Conservation (phyloP, 2,113 vertebrate species). For the Odontesthes bonariensis region DNA sequence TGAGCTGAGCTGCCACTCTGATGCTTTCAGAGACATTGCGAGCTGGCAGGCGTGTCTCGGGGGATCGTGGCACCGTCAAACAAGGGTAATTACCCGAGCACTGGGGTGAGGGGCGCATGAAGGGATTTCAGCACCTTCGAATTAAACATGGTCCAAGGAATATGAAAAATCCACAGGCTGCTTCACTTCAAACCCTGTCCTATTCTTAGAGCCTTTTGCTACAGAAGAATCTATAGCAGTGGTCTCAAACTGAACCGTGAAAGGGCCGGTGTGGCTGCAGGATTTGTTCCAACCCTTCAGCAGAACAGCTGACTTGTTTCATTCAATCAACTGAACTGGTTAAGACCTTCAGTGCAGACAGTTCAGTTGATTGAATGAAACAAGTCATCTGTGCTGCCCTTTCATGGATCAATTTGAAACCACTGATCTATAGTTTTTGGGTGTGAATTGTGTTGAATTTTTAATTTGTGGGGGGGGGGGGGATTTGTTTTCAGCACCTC, state of each 20-base stretch:
- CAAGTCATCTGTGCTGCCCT: no score
- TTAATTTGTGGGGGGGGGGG: slow-evolving; percentile 3
- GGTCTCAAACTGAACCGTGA: no score
- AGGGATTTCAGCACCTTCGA: slow-evolving; percentile 62
- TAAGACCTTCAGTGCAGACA: no score
- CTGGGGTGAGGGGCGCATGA: slow-evolving; percentile 48
- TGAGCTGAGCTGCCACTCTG: slow-evolving; percentile 12
- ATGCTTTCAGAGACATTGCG: background rate
- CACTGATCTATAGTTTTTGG: no score
- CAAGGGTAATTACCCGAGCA: slow-evolving; percentile 60
- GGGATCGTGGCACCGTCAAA: slow-evolving; percentile 24
- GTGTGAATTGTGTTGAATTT: slow-evolving; percentile 45
- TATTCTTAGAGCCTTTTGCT: slow-evolving; percentile 19
- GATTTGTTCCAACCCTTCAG: no score
- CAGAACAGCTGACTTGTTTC: no score
- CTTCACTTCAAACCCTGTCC: slow-evolving; percentile 10
- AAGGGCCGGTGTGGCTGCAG: no score
- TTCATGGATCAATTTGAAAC: no score
- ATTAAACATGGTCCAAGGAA: slow-evolving; percentile 61
- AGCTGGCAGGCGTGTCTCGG: slow-evolving; percentile 34
- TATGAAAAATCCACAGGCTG: slow-evolving; percentile 43
- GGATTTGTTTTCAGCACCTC: slow-evolving; percentile 51
- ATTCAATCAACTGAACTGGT: no score
- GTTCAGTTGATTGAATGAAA: no score
- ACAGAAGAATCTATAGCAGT: slow-evolving; percentile 10